Percentiles rank a stretch among this genome's conserved stretches.
Conservation (phyloP, 2,113 vertebrate species). For the Thermophis baileyi region DNA sequence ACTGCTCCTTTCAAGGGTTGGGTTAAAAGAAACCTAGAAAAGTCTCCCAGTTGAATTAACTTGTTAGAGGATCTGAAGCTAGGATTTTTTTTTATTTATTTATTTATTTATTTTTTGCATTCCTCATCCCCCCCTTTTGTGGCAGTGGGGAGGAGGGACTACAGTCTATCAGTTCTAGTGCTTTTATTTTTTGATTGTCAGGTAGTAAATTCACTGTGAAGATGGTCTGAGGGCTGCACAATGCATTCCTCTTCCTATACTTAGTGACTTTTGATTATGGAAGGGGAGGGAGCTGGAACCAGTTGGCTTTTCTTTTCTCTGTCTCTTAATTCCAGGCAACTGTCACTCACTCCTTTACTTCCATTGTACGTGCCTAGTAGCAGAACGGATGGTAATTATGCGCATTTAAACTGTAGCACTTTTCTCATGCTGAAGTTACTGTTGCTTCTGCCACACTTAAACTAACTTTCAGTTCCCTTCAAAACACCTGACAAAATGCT, state of each 20-base stretch:
- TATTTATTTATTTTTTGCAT: no score
- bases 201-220: slow-evolving; percentile 42
- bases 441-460: background rate
- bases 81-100: background rate
- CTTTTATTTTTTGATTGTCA: slow-evolving; percentile 35
- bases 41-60: background rate
- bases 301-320: slow-evolving; percentile 5
- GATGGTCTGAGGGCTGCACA: slow-evolving; percentile 7
- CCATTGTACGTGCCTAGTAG: background rate
- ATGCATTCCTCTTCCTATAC: background rate
- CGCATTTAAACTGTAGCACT: background rate
- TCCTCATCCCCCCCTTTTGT: background rate
- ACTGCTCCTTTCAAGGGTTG: background rate
- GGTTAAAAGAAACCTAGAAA: background rate
- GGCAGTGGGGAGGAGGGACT: background rate
- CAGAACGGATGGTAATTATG: background rate
- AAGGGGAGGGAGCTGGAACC: background rate
- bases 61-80: background rate
- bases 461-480: slow-evolving; percentile 29
- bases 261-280: background rate
- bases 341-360: slow-evolving; percentile 27
- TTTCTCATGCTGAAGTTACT: background rate
- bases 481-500: slow-evolving; percentile 13
- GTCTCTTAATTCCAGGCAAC: slow-evolving; percentile 18
- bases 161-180: slow-evolving; percentile 12